These are phyloP conservation scores for Mactra quadrangularis DNA, from an alignment of 1,140 invertebrate genomes.

Conservation along the genomic window DNA sequence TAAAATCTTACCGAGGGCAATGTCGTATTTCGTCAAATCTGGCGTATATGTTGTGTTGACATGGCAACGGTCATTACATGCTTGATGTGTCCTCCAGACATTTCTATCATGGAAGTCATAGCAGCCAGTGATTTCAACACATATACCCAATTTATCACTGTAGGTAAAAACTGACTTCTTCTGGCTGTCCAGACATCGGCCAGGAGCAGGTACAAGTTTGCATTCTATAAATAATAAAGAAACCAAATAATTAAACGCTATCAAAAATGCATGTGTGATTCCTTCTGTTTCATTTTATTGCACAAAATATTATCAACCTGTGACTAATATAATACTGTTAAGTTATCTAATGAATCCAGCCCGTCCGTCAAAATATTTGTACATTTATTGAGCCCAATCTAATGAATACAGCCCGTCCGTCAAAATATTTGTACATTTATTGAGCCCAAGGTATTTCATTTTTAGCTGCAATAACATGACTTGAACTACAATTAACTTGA, in stretches of 20 bases:
- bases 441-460: no score
- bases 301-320: no score
- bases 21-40: conserved; percentile 39
- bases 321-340: no score
- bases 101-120: conserved; percentile 61
- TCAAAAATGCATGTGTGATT: background rate
- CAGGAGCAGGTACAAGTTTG: conserved; percentile 39
- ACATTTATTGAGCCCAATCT: no score
- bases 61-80: conserved; percentile 26
- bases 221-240: conserved; percentile 27
- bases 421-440: no score
- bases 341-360: no score
- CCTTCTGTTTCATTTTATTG: no score
- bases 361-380: no score
- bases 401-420: no score
- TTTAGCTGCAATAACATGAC: no score
- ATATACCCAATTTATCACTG: conserved; percentile 49
- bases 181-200: conserved; percentile 23
- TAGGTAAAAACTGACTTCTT: conserved; percentile 19
- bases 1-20: conserved; percentile 49
- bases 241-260: background rate
- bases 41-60: conserved; percentile 16
- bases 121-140: conserved; percentile 54
- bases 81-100: conserved; percentile 19
- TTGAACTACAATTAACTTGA: no score